Conservation (phyloP, 2,113 vertebrate species). For the Phrynosoma blainvillii region DNA sequence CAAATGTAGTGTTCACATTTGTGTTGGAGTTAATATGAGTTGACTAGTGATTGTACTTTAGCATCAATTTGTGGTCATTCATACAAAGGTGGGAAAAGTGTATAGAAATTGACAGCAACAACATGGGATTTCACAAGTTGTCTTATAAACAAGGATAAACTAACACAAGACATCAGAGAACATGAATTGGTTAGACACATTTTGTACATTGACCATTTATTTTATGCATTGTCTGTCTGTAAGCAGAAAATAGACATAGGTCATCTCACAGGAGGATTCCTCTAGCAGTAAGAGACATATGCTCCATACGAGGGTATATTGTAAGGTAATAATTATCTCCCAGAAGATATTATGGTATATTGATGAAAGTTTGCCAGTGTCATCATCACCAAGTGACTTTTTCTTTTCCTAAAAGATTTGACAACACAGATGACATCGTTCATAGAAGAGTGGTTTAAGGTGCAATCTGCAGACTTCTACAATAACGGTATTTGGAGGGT, state of each 20-base stretch:
- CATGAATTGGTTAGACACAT: background rate
- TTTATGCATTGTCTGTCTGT: background rate
- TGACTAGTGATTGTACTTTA: background rate
- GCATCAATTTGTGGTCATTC: background rate
- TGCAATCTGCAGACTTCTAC: no score
- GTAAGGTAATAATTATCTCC: no score
- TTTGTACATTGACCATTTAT: background rate
- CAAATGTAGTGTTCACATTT: background rate
- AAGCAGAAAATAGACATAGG: background rate
- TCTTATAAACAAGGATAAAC: background rate
- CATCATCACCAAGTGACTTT: no score
- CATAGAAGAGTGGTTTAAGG: no score
- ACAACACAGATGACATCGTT: no score
- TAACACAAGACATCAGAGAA: background rate
- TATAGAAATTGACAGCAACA: background rate
- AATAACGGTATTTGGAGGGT: no score
- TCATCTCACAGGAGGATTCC: background rate
- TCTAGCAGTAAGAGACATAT: background rate
- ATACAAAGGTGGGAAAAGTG: background rate
- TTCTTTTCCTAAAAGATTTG: no score
- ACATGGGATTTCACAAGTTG: background rate
- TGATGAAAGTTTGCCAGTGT: no score
- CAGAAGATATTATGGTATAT: no score
- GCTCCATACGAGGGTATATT: no score
- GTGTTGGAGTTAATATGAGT: background rate